Conservation (phyloP, 1,140 invertebrate species). For the Octopus sinensis region DNA sequence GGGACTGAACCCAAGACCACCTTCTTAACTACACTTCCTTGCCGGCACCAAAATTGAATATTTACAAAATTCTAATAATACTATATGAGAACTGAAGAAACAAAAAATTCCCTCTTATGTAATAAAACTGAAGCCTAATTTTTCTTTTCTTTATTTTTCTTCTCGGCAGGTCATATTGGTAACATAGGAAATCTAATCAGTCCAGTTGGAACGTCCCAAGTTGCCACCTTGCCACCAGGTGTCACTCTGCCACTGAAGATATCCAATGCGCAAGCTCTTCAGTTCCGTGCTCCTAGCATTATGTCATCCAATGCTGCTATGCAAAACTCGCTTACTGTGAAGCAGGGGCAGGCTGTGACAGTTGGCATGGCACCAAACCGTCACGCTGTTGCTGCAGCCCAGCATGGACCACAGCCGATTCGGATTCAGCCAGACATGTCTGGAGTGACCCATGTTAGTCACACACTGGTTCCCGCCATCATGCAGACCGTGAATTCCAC, state of each 20-base stretch:
- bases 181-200: conserved; percentile 12
- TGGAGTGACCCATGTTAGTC: conserved; percentile 11
- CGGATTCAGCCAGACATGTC: background rate
- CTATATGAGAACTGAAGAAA: too few species aligned
- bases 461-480: background rate
- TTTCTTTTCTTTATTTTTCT: background rate
- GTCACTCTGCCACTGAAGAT: conserved; percentile 1
- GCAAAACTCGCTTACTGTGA: background rate
- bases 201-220: background rate
- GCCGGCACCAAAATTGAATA: too few species aligned
- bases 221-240: background rate
- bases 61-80: too few species aligned
- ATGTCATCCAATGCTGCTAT: background rate
- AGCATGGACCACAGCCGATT: background rate
- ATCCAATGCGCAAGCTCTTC: background rate
- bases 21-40: too few species aligned
- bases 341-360: background rate
- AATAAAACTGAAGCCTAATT: too few species aligned
- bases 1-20: too few species aligned
- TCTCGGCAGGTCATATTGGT: background rate
- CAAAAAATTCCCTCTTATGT: too few species aligned
- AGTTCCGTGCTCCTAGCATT: conserved; percentile 14
- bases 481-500: background rate
- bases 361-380: background rate
- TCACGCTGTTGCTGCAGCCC: background rate